A percentile compares a stretch with the other conserved stretches of the same genome.
Evolutionary conservation across 2,888 invertebrate genomes (phyloP).

Genomic region (Drosophila imparisetae): DNA sequence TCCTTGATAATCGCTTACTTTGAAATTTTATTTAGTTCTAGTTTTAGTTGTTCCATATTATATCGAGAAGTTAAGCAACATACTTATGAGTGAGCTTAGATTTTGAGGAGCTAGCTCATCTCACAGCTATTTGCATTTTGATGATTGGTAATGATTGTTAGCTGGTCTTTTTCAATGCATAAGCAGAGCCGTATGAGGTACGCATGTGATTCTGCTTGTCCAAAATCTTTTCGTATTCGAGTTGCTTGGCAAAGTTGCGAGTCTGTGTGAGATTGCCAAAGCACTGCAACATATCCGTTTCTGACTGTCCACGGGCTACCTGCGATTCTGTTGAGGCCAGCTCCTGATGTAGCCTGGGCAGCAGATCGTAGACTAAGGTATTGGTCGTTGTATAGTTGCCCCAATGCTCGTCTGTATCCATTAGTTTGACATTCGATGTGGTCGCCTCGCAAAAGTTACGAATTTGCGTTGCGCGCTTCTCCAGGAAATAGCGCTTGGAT

Average conservation of each 20-base stretch:
- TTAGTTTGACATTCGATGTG: conserved; percentile 23
- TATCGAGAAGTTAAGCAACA: not conserved
- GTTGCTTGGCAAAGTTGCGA: conserved; percentile 6
- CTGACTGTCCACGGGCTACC: not conserved
- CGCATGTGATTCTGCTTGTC: conserved; percentile 7
- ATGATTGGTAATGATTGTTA: not conserved
- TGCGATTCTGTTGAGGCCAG: not conserved
- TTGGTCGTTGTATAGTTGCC: conserved; percentile 58
- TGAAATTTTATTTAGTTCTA: not conserved
- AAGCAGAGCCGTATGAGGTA: conserved; percentile 43
- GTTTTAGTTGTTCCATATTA: not conserved
- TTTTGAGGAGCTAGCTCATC: conserved; percentile 13
- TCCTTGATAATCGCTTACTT: not conserved
- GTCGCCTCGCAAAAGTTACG: conserved; percentile 33
- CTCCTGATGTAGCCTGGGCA: conserved; percentile 35
- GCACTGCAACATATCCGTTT: conserved; percentile 43
- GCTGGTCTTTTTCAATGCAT: not conserved
- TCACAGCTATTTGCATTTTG: conserved; percentile 2
- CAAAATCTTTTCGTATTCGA: not conserved
- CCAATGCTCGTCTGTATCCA: conserved; percentile 15
- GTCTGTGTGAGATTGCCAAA: conserved; percentile 57
- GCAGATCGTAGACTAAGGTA: conserved; percentile 47
- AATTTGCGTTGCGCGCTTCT: conserved; percentile 32
- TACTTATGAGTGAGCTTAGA: too few species aligned
- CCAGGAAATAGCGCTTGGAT: not conserved